Percentiles rank a stretch among this genome's conserved stretches.
These are phyloP conservation scores for Drosophila pectinifera DNA, from an alignment of 1,140 invertebrate genomes.

Conservation along the genomic window DNA sequence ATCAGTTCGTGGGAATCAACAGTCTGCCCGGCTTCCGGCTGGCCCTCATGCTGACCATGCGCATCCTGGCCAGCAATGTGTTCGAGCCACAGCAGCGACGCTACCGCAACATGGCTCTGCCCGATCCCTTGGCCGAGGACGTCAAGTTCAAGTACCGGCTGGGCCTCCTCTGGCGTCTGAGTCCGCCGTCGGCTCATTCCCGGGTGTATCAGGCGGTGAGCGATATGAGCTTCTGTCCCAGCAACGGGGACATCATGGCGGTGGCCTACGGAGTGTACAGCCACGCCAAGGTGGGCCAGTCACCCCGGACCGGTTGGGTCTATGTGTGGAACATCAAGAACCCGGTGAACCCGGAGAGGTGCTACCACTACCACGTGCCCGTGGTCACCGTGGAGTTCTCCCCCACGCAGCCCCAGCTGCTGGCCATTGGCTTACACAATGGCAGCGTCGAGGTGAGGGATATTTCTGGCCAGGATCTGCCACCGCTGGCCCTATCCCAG, in stretches of 20 bases:
- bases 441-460: slow-evolving; percentile 91
- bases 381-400: slow-evolving; percentile 92
- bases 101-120: slow-evolving; percentile 87
- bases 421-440: slow-evolving; percentile 92
- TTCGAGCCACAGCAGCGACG: slow-evolving; percentile 88
- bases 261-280: slow-evolving; percentile 89
- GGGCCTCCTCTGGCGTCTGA: slow-evolving; percentile 88
- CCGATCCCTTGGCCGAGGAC: slow-evolving; percentile 87
- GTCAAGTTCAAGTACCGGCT: slow-evolving; percentile 88
- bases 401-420: slow-evolving; percentile 88
- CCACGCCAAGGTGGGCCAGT: slow-evolving; percentile 21
- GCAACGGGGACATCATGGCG: slow-evolving; percentile 88
- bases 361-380: slow-evolving; percentile 89
- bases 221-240: slow-evolving; percentile 88
- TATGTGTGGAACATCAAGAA: slow-evolving; percentile 95
- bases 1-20: slow-evolving; percentile 77
- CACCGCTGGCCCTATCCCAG: slow-evolving; percentile 86
- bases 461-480: slow-evolving; percentile 86
- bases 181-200: slow-evolving; percentile 20
- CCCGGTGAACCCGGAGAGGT: slow-evolving; percentile 91
- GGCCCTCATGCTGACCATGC: slow-evolving; percentile 88
- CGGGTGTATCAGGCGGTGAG: slow-evolving; percentile 85
- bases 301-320: slow-evolving; percentile 80
- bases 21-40: slow-evolving; percentile 86
- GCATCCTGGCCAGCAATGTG: slow-evolving; percentile 89